Evolutionary conservation across 2,797 vertebrate genomes (phyloP), one percentile per base, ranked within the genome.

Genomic region (Aratinga solstitialis): DNA sequence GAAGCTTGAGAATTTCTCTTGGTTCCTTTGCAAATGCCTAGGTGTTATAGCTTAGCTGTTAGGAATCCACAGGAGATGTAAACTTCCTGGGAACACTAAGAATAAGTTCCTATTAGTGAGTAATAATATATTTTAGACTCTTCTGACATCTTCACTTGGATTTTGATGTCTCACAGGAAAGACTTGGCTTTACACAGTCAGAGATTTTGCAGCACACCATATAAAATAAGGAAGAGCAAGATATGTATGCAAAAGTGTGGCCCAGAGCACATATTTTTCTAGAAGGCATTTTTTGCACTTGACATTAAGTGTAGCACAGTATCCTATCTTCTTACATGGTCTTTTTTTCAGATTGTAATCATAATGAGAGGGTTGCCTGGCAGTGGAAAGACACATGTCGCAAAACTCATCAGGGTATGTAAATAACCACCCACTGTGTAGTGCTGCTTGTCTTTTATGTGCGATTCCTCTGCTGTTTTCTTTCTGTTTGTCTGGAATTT

Each of bases 281-380:
- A 20, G 24, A 86, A 71, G 26, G 80, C 61, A 38, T 45, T 40
- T 32, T 84, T 61, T 67, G 19, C 43, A 47, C 4, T 62, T 50
- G 27, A 32, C 4, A 19, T 40, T 91, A 40, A 56, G 63, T 78
- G 19, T 56, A 84, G 61, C 74, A 43, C 59, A 54, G 5, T 34
- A 10, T 62, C 42, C 20, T 84, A 8, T 65, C 50, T 80, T 95
- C 53, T 82, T 84, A 53, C 17, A 0, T 30, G 19, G 10, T 40
- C 80, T 97, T 63, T 97, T 17, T 98, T 98, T 97, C 96, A 99
- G 99, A 99, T 99, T 97, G 99, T 99, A 66, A 98, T 99, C 90
- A 99, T 99, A 87, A 99, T 99, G 99, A 98, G 99, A 97, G 99
- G 99, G 17, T 98, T 99, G 87, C 99, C 99, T 80, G 99, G 99